Evolutionary conservation across 1,140 invertebrate genomes (phyloP), one percentile per base, ranked within the genome.

Genomic region (Trissolcus basalis): DNA sequence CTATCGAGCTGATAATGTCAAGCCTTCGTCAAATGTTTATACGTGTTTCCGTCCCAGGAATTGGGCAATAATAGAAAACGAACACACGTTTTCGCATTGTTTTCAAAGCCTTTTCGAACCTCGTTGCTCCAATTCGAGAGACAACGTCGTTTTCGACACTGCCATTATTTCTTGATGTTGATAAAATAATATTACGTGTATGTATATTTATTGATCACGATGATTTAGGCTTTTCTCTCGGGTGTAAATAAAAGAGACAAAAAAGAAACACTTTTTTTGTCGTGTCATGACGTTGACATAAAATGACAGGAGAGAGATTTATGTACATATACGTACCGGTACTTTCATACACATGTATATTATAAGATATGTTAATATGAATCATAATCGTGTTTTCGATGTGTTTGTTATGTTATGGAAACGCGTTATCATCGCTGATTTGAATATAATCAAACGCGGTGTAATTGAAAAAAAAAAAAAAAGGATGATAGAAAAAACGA

Each of bases 31-130:
- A 55, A 64, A 67, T 60, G 61, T 39, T 56, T 65, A 60, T 59
- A 65, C 55, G 60, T 59, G 81, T 79, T 80, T 81, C 79, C 80
- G 81, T 82, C 78, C 77, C 76, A 76, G 76, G 44, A 76, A 49
- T 73, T 76, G 77, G 77, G 80, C 77, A 80, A 78, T 73, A 81
- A 79, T 13, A 50, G 63, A 67, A 60, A 68, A 67, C 41, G 50
- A 73, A 43, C 54, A 39, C 55, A 61, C 39, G 45, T 61, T 73
- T 65, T 64, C 53, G 58, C 53, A 69, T 69, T 65, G 65, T 69
- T 76, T 76, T 39, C 19, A 64, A 76, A 63, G 45, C 60, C 55
- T 64, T 54, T 55, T 64, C 53, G 44, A 63, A 68, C 51, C 71
- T 72, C 55, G 64, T 63, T 69, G 36, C 41, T 58, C 12, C 43